Evolutionary conservation across 2,797 vertebrate species (phyloP).

Genomic region (Danio kyathit): DNA sequence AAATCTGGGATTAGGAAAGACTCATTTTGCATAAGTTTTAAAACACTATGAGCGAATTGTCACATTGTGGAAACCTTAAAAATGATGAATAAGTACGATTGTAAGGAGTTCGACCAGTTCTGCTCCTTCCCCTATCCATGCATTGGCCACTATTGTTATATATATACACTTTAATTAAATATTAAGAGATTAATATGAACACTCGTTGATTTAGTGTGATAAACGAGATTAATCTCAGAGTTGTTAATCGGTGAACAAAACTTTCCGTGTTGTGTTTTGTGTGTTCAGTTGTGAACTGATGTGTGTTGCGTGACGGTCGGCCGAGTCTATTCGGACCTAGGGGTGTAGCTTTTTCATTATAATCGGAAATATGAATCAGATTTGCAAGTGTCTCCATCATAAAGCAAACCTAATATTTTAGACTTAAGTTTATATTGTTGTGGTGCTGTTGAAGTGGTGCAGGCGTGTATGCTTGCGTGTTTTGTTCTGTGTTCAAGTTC

Average conservation of each 20-base stretch:
- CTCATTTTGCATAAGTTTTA: too few species aligned
- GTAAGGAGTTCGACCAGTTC: background rate
- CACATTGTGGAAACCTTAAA: background rate
- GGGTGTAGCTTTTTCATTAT: background rate
- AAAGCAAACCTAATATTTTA: rapidly evolving
- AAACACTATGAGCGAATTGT: background rate
- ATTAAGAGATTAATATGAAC: background rate
- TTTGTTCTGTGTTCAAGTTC: background rate
- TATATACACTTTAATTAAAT: too few species aligned
- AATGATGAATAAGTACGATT: background rate
- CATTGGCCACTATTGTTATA: background rate
- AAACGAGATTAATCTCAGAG: background rate
- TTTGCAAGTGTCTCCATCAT: rapidly evolving
- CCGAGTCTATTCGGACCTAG: constrained; percentile 14
- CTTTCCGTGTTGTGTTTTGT: background rate
- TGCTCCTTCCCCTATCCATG: background rate
- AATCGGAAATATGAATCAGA: background rate
- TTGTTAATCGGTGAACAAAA: background rate
- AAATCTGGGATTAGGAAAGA: background rate
- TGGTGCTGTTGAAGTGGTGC: background rate
- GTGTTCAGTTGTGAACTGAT: background rate
- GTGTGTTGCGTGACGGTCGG: background rate
- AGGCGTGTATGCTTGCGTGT: background rate
- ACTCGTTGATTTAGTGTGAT: background rate
- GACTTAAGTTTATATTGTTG: rapidly evolving